Evolutionary conservation across 2,797 vertebrate genomes (phyloP), one percentile per base, ranked within the genome.

Genomic region (Labroides dimidiatus): DNA sequence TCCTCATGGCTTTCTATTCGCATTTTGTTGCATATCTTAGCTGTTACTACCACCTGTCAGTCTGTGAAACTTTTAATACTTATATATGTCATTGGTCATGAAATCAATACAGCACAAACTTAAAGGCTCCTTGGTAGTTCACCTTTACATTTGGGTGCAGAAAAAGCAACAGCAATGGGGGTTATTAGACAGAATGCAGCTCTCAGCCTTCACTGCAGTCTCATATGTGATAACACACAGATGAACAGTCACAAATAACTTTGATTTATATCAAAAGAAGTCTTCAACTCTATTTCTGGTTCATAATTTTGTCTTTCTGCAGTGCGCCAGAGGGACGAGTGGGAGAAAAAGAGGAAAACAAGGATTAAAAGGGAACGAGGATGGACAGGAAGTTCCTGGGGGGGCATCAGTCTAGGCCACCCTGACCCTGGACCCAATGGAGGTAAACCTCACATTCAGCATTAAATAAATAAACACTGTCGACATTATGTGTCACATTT

Each of bases 341-440:
- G 94, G 94, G 96, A 98, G 17, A 95, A 71, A 70, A 95, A 57
- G 74, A 96, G 23, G 85, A 96, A 64, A 88, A 96, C 76, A 30
- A 97, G 84, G 89, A 6, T 96, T 20, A 97, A 96, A 87, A 93
- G 91, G 64, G 95, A 96, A 44, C 93, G 96, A 63, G 97, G 97
- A 19, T 99, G 97, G 97, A 96, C 95, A 0, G 96, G 98, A 27
- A 88, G 47, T 49, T 93, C 94, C 0, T 98, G 95, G 97, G 97
- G 97, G 9, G 98, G 98, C 13, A 77, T 94, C 86, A 93, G 97
- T 64, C 84, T 99, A 16, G 97, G 97, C 17, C 71, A 92, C 30
- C 96, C 97, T 1, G 96, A 97, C 69, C 96, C 96, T 0, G 96
- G 96, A 42, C 97, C 96, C 30, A 95, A 94, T 24, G 96, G 97